Evolutionary conservation across 1,140 invertebrate species (phyloP).

Genomic region (Atta texana): DNA sequence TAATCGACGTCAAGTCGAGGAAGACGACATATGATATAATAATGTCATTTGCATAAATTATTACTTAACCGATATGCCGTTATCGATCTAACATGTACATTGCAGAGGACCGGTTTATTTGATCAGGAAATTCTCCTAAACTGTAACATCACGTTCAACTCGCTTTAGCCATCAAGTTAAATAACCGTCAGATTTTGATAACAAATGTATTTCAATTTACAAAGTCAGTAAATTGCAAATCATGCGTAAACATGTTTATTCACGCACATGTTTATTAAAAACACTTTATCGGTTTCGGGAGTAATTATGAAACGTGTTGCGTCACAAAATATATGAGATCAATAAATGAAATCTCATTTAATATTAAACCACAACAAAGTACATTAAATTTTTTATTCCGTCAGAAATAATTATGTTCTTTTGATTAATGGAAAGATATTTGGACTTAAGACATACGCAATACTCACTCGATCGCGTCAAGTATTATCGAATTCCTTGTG

Average conservation of each 20-base stretch:
- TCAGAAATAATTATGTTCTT: neutral
- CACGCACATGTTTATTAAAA: neutral
- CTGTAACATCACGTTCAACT: conserved; percentile 25
- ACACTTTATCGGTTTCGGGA: neutral
- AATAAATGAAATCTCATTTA: neutral
- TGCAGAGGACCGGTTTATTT: conserved; percentile 25
- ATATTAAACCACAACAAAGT: neutral
- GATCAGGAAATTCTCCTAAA: conserved; percentile 43
- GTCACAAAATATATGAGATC: neutral
- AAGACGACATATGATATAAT: conserved; percentile 18
- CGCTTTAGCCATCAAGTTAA: conserved; percentile 23
- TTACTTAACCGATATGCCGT: conserved; percentile 20
- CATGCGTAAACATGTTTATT: neutral
- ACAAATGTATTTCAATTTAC: conserved; percentile 20
- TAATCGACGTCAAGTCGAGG: conserved; percentile 31
- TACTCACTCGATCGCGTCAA: neutral
- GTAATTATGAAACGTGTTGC: neutral
- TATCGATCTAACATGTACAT: conserved; percentile 43
- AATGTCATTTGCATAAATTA: conserved; percentile 56
- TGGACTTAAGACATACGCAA: neutral
- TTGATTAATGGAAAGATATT: neutral
- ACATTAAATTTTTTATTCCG: neutral
- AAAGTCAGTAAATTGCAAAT: neutral
- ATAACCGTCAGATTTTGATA: conserved; percentile 22
- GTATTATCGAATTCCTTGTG: conserved; percentile 28